These are phyloP conservation scores for Adelosebastes latens DNA, from an alignment of 2,797 vertebrate species.

Conservation along the genomic window DNA sequence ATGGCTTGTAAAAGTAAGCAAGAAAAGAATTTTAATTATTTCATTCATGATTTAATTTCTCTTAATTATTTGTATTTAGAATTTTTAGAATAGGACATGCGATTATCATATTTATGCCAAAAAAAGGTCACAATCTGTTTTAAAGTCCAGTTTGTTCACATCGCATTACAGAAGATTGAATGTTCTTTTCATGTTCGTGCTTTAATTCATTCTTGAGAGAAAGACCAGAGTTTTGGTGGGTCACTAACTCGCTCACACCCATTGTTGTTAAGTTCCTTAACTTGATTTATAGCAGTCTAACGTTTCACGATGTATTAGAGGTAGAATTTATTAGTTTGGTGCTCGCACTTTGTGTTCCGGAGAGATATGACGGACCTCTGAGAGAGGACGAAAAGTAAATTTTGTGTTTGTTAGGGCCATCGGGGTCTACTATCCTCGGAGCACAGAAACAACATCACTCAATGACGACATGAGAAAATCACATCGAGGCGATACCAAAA, in stretches of 20 bases:
- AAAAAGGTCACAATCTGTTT: not conserved
- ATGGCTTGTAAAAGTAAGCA: not conserved
- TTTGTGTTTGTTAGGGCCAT: conserved; percentile 53
- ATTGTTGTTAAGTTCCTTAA: conserved; percentile 62
- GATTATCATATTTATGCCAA: not conserved
- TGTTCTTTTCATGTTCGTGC: not conserved
- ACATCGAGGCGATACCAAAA: conserved; percentile 60
- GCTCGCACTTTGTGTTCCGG: conserved; percentile 59
- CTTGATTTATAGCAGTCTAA: conserved; percentile 63
- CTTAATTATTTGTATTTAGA: not conserved
- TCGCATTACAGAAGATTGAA: not conserved
- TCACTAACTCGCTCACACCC: conserved; percentile 57
- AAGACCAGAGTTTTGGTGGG: conserved; percentile 33
- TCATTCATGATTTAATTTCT: not conserved
- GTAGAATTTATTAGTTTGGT: conserved; percentile 64
- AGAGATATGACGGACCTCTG: conserved; percentile 52
- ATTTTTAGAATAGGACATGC: not conserved
- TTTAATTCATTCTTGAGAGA: conserved; percentile 42
- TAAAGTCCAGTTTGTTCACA: not conserved
- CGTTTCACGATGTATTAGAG: conserved; percentile 63
- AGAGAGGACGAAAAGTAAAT: conserved; percentile 39
- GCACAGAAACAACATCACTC: conserved; percentile 44
- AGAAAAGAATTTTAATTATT: not conserved
- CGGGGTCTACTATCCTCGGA: conserved; percentile 41
- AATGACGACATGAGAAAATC: conserved; percentile 60